These are phyloP conservation scores for Caiman crocodilus DNA, from an alignment of 2,797 vertebrate species.

Conservation along the genomic window DNA sequence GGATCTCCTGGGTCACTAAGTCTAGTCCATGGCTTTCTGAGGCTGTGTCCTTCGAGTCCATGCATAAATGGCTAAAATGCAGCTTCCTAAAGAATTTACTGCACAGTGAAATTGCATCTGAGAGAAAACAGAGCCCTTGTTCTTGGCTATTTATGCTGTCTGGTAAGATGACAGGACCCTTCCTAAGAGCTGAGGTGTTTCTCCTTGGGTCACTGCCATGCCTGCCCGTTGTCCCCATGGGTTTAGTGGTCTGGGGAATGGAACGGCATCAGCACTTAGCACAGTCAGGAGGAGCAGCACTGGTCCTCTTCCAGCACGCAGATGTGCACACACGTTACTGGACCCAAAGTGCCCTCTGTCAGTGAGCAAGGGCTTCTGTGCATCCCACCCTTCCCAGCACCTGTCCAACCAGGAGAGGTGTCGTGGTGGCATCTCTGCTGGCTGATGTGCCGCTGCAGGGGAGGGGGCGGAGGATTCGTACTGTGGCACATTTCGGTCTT, in stretches of 20 bases:
- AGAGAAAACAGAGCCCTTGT: neutral
- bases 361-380: neutral
- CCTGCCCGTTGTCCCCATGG: neutral
- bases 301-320: neutral
- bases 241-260: neutral
- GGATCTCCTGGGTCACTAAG: too few relatives aligned
- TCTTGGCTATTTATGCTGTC: neutral
- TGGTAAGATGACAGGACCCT: neutral
- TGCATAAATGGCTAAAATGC: too few relatives aligned
- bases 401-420: neutral
- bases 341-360: neutral
- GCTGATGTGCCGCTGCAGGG: neutral
- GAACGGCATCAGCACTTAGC: fast-evolving
- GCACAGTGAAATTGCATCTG: neutral
- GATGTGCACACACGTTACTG: neutral
- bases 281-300: neutral
- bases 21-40: too few relatives aligned
- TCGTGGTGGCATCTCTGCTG: neutral
- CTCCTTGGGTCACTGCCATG: neutral
- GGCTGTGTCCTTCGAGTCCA: too few relatives aligned
- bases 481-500: constrained; percentile 24
- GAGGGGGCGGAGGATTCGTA: constrained; percentile 32
- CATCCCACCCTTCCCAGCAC: neutral
- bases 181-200: neutral
- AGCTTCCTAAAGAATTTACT: neutral